phyloP scores from a whole-genome alignment of 2,888 invertebrate species.

The Mesorhabditis belari region DNA sequence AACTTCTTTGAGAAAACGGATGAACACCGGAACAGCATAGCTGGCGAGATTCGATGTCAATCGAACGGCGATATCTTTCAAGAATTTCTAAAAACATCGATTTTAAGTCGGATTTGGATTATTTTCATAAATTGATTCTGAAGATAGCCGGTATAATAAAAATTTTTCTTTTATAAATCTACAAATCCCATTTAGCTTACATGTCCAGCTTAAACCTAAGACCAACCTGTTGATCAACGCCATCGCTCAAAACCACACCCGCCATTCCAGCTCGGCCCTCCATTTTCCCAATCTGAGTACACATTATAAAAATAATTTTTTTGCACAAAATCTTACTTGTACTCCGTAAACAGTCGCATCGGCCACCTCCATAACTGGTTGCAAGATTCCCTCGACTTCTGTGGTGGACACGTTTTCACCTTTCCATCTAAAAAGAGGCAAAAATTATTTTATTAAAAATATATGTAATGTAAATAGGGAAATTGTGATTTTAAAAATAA shows the following conservation, averaged over 20 bases:
- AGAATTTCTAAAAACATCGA: conserved; percentile 36
- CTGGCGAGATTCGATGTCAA: conserved; percentile 63
- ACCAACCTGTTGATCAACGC: conserved; percentile 43
- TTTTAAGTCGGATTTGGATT: too few species aligned
- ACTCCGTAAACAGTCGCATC: conserved; percentile 93
- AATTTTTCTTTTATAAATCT: neutral
- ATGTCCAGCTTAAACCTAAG: too few species aligned
- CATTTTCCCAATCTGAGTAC: conserved; percentile 48
- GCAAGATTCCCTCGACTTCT: conserved; percentile 87
- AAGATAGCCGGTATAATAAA: too few species aligned
- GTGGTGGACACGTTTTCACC: conserved; percentile 74
- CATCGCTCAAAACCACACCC: conserved; percentile 67
- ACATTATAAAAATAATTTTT: neutral
- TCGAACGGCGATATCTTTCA: conserved; percentile 33
- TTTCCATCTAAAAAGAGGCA: conserved; percentile 30
- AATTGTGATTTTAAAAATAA: neutral
- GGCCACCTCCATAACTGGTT: conserved; percentile 72
- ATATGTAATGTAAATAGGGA: neutral
- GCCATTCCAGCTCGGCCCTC: conserved; percentile 87
- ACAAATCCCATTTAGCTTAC: neutral
- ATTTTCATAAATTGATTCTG: too few species aligned
- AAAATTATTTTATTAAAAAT: too few species aligned
- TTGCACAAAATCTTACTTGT: conserved; percentile 62
- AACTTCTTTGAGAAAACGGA: conserved; percentile 71
- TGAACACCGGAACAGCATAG: conserved; percentile 82